Base-by-base conservation (phyloP, 2,888 invertebrate species). In the Drosophila mimica region DNA sequence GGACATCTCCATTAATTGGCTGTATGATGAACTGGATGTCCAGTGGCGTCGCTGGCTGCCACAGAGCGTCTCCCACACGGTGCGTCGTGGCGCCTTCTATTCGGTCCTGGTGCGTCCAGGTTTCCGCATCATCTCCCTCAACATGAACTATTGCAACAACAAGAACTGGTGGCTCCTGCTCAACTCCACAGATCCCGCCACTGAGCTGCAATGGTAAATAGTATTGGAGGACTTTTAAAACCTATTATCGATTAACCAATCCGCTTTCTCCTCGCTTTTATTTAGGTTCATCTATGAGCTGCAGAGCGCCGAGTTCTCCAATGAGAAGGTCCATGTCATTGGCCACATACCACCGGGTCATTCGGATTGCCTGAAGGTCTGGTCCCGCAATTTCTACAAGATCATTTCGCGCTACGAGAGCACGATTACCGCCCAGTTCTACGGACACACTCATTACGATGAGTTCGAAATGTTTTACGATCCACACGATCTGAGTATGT, bases 271-370 rank as follows among this genome's bases (percentile, higher is more conserved):
- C 36, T 36, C 36, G 7, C 17, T 6, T 7, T 17, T 7, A 0
- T 13, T 33, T 20, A 85, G 84, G 85, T 95, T 99, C 63, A 97
- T 99, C 74, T 97, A 97, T 86, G 98, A 98, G 92, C 94, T 99
- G 15, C 98, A 98, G 91, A 96, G 97, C 15, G 98, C 99, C 0
- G 99, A 99, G 93, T 96, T 97, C 92, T 97, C 96, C 81, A 97
- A 96, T 17, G 98, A 98, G 93, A 98, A 99, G 93, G 99, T 99
- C 15, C 99, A 99, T 91, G 96, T 99, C n/a, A 97, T 99, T 62
- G 98, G 98, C 0, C 99, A 99, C 92, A 98, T 99, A 85, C 98
- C 98, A 0, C 99, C 99, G 0, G 98, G 99, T 4, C 97, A 97
- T 91, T 96, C 97, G 0, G 98, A 98, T 92, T 99, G 99, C 90